phyloP scores from a whole-genome alignment of 1,140 invertebrate species.

The Daktulosphaira vitifoliae region DNA sequence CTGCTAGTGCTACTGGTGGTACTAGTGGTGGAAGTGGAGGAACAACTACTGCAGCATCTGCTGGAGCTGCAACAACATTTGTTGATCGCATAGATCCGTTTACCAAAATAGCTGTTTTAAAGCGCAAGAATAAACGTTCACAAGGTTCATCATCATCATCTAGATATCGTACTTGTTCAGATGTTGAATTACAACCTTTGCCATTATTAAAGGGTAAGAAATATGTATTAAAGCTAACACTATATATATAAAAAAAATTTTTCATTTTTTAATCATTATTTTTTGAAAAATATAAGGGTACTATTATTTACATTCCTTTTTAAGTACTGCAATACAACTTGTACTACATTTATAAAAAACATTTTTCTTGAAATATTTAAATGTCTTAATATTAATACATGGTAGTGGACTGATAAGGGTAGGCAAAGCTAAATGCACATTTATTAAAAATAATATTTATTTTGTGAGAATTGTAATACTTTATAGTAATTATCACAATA shows the following conservation, averaged over 20 bases:
- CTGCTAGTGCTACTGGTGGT: constrained; percentile 12
- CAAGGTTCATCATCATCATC: constrained; percentile 53
- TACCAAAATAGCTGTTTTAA: constrained; percentile 47
- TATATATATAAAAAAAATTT: neutral
- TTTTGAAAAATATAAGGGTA: neutral
- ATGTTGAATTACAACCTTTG: constrained; percentile 50
- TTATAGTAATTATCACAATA: too few species aligned
- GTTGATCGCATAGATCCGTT: constrained; percentile 55
- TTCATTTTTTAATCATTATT: neutral
- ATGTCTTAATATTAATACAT: too few species aligned
- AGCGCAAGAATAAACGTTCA: constrained; percentile 48
- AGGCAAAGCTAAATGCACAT: too few species aligned
- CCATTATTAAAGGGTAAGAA: constrained; percentile 49
- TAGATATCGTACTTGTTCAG: constrained; percentile 49
- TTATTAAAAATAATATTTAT: too few species aligned
- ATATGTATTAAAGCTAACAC: neutral
- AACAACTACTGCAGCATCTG: neutral
- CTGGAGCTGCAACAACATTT: constrained; percentile 43
- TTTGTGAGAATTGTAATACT: too few species aligned
- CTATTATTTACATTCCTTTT: too few species aligned
- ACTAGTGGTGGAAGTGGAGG: neutral
- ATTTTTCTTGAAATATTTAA: too few species aligned
- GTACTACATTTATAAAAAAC: too few species aligned
- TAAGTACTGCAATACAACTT: too few species aligned
- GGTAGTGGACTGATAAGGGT: too few species aligned